These are phyloP conservation scores for Dicerorhinus sumatrensis DNA, from an alignment of 2,113 vertebrate genomes.

Conservation along the genomic window DNA sequence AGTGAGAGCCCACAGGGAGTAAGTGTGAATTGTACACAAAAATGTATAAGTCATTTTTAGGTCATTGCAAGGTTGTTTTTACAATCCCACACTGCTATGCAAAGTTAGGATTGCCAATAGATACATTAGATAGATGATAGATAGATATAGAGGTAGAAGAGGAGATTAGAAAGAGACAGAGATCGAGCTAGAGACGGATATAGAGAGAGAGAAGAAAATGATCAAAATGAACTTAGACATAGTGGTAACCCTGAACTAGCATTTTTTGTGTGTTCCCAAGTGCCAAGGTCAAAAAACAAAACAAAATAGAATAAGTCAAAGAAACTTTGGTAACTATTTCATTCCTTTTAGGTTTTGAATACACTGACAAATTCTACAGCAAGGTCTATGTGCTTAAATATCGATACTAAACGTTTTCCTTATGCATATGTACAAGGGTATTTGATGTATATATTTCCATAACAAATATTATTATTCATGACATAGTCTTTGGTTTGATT, in stretches of 20 bases:
- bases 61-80: background rate
- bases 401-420: background rate
- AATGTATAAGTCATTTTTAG: background rate
- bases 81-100: background rate
- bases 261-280: background rate
- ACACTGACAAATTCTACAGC: background rate
- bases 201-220: background rate
- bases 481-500: background rate
- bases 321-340: background rate
- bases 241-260: background rate
- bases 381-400: background rate
- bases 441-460: background rate
- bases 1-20: background rate
- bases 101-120: background rate
- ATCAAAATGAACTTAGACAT: background rate
- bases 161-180: background rate
- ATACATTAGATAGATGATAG: background rate
- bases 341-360: conserved; percentile 20
- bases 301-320: background rate
- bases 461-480: conserved; percentile 30
- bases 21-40: background rate
- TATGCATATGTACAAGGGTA: background rate
- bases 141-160: background rate
- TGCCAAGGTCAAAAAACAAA: background rate
- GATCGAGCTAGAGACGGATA: background rate